These are phyloP conservation scores for Promerops cafer DNA, from an alignment of 2,113 vertebrate genomes.

Conservation along the genomic window DNA sequence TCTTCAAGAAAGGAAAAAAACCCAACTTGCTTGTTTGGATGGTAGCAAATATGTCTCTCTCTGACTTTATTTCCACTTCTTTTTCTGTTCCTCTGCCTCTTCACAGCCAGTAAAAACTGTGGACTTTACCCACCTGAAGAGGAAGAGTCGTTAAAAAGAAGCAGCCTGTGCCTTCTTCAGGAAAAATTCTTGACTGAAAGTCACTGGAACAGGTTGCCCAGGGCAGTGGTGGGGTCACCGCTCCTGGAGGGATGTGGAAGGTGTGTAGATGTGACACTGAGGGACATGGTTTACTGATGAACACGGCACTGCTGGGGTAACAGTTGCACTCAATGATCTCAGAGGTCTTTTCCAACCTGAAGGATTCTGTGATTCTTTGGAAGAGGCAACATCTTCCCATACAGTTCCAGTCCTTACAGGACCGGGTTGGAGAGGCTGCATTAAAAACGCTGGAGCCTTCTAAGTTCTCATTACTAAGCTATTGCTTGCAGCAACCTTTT, in stretches of 20 bases:
- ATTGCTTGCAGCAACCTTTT: not conserved
- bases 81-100: not conserved
- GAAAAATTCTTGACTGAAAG: not conserved
- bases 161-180: not conserved
- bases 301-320: not conserved
- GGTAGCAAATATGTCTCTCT: not conserved
- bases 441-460: not conserved
- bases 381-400: not conserved
- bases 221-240: not conserved
- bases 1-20: not conserved
- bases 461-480: not conserved
- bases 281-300: not conserved
- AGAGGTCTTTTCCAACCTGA: not conserved
- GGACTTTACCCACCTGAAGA: not conserved
- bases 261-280: not conserved
- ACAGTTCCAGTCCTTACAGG: accelerated
- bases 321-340: accelerated
- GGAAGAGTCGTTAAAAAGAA: not conserved
- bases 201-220: not conserved
- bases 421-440: not conserved
- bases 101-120: not conserved
- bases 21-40: not conserved
- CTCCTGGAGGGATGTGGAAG: not conserved
- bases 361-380: not conserved
- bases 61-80: not conserved